Evolutionary conservation across 64 coral and sea anemone genomes (phyloP), one percentile per base, ranked within the genome.

Genomic region (Catalaphyllia jardinei): DNA sequence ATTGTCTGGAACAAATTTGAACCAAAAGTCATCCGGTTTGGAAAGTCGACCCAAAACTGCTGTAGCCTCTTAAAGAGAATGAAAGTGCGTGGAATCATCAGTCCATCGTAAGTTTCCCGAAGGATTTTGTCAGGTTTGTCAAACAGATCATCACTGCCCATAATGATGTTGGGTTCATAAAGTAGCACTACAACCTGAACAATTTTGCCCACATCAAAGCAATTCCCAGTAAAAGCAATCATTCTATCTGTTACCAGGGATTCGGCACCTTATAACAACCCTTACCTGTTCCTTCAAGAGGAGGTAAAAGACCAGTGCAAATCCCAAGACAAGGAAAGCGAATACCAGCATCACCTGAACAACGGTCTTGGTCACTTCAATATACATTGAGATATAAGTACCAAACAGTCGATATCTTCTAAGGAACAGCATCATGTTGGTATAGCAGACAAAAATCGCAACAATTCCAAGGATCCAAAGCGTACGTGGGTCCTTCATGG

Each of bases 241-340:
- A 35, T 35, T 35, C 33, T 22, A 65, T 65, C 17, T 65, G 62
- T 24, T 65, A 19, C 15, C 8, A 49, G 10, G 24, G 20, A 76
- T 42, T 12, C 54, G 7, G 42, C 20, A 54, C 8, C 61, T 31
- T 0, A 55, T 51, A 24, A 67, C 50, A 77, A n/a, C 25, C n/a
- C 88, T 39, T 86, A 95, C 94, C 94, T 95, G 89, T 71, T 95
- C 90, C 60, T 89, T 92, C 67, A 95, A 92, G 10, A 95, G 86
- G 83, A 95, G 86, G 90, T 89, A 75, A 67, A 95, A 95, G 6
- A 89, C 87, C 61, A 95, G 17, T 9, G 94, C 89, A 27, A 89
- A 92, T 4, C 79, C 94, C 4, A 79, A 27, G 31, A 92, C 60
- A 27, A 92, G 69, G 54, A 92, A 84, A 33, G 89, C 3, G 29